A percentile compares a stretch with the other conserved stretches of the same genome.
phyloP scores from a whole-genome alignment of 2,797 vertebrate species.

The Lagodon rhomboides region DNA sequence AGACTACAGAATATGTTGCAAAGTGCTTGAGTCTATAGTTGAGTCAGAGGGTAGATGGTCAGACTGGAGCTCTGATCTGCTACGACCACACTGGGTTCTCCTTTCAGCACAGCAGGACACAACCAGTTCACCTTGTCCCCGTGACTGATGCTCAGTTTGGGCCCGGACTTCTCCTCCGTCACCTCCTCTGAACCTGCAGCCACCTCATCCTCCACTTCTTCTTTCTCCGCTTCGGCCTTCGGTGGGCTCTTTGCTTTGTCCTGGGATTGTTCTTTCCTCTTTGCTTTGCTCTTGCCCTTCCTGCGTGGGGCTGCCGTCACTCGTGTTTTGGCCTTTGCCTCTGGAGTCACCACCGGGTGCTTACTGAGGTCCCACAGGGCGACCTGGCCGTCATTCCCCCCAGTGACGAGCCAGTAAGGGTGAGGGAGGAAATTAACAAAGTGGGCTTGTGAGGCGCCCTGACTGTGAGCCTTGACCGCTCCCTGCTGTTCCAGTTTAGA shows the following conservation, averaged over 20 bases:
- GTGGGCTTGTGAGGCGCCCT: slow-evolving; percentile 93
- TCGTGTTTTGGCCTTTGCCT: slow-evolving; percentile 76
- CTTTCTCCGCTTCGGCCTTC: slow-evolving; percentile 35
- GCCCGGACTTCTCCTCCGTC: slow-evolving; percentile 65
- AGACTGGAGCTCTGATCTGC: slow-evolving; percentile 91
- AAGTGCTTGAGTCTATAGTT: slow-evolving; percentile 51
- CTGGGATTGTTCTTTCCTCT: slow-evolving; percentile 66
- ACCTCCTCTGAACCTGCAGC: slow-evolving; percentile 29
- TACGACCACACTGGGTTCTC: slow-evolving; percentile 88
- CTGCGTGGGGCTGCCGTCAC: slow-evolving; percentile 54
- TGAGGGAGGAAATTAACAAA: slow-evolving; percentile 88
- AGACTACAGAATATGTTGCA: neutral
- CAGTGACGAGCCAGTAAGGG: slow-evolving; percentile 89
- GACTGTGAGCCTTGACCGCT: slow-evolving; percentile 88
- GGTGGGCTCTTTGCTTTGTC: slow-evolving; percentile 29
- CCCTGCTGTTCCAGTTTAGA: slow-evolving; percentile 88
- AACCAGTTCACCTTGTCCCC: slow-evolving; percentile 98
- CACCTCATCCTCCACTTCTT: slow-evolving; percentile 40
- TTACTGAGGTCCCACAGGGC: slow-evolving; percentile 91
- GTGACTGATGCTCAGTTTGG: slow-evolving; percentile 89
- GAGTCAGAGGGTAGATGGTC: slow-evolving; percentile 87
- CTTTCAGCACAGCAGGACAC: slow-evolving; percentile 86
- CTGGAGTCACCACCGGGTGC: slow-evolving; percentile 76
- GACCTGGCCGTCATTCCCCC: slow-evolving; percentile 93
- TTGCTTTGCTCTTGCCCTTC: slow-evolving; percentile 73